Evolutionary conservation across 2,113 vertebrate genomes (phyloP).

Genomic region (Sebastes schlegelii): DNA sequence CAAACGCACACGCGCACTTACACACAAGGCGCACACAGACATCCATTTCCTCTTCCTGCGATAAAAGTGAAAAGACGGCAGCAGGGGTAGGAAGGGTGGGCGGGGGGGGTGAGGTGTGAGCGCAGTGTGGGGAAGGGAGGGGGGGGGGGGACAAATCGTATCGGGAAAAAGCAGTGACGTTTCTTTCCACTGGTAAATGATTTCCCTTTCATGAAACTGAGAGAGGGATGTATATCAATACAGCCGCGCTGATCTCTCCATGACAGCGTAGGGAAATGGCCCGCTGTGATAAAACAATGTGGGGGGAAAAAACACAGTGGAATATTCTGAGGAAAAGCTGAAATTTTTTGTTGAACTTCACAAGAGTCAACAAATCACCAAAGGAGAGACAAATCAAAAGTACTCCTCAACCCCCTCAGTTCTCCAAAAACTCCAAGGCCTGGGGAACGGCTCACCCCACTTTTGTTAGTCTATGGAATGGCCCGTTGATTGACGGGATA

Average conservation of each 20-base stretch:
- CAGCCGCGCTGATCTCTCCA: constrained; percentile 72
- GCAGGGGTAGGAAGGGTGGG: constrained; percentile 25
- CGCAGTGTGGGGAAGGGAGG: constrained; percentile 20
- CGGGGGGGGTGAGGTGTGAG: constrained; percentile 21
- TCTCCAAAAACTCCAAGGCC: constrained; percentile 73
- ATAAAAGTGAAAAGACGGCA: constrained; percentile 78
- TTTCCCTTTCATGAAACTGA: constrained; percentile 79
- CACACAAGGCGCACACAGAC: constrained; percentile 70
- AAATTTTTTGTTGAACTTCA: constrained; percentile 76
- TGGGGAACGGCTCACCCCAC: constrained; percentile 68
- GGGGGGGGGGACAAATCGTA: constrained; percentile 69
- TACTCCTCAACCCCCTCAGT: constrained; percentile 76
- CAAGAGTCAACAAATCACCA: constrained; percentile 83
- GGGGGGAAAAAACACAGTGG: constrained; percentile 71
- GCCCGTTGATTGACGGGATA: constrained; percentile 70
- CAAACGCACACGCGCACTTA: constrained; percentile 70
- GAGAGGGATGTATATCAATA: constrained; percentile 81
- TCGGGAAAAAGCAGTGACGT: constrained; percentile 78
- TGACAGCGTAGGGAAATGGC: constrained; percentile 82
- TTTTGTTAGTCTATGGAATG: constrained; percentile 69
- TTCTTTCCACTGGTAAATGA: constrained; percentile 78
- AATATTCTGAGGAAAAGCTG: constrained; percentile 77
- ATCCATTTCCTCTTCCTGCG: constrained; percentile 81
- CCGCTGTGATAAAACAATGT: constrained; percentile 82
- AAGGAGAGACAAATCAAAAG: constrained; percentile 78